Conservation (phyloP, 1,140 invertebrate species). For the Drosophila sulfurigaster region DNA sequence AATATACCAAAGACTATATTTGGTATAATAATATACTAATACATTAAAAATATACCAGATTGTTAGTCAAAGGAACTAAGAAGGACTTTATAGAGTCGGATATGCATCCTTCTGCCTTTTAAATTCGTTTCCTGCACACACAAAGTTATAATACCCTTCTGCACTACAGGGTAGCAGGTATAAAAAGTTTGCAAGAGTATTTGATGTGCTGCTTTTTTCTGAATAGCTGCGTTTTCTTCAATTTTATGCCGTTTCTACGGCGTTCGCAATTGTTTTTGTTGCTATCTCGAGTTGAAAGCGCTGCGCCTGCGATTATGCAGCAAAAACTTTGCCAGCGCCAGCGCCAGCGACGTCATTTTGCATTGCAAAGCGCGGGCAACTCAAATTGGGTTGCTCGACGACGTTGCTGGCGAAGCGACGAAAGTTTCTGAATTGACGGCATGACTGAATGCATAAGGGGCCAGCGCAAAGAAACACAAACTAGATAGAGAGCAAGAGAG, state of each 20-base stretch:
- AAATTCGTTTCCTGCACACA: too few relatives aligned
- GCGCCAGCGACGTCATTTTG: constrained; percentile 57
- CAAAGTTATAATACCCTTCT: too few relatives aligned
- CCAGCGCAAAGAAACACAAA: not conserved
- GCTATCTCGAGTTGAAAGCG: constrained; percentile 59
- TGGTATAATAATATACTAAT: too few relatives aligned
- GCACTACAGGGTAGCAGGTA: too few relatives aligned
- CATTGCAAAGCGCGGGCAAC: constrained; percentile 77
- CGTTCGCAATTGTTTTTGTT: constrained; percentile 32
- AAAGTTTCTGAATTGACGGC: constrained; percentile 59
- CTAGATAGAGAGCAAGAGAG: not conserved
- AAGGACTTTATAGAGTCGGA: too few relatives aligned
- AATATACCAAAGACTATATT: too few relatives aligned
- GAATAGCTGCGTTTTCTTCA: not conserved
- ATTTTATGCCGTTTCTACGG: constrained; percentile 6
- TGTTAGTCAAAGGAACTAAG: too few relatives aligned
- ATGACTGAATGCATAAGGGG: constrained; percentile 35
- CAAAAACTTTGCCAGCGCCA: constrained; percentile 68
- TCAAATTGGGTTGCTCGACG: constrained; percentile 72
- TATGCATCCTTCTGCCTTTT: too few relatives aligned
- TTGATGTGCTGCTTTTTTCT: not conserved
- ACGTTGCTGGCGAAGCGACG: constrained; percentile 24
- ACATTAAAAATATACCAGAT: too few relatives aligned
- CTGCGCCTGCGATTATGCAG: constrained; percentile 82
- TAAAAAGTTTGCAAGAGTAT: not conserved